Evolutionary conservation across 2,888 invertebrate species (phyloP).

Genomic region (Cheilosia impressa): DNA sequence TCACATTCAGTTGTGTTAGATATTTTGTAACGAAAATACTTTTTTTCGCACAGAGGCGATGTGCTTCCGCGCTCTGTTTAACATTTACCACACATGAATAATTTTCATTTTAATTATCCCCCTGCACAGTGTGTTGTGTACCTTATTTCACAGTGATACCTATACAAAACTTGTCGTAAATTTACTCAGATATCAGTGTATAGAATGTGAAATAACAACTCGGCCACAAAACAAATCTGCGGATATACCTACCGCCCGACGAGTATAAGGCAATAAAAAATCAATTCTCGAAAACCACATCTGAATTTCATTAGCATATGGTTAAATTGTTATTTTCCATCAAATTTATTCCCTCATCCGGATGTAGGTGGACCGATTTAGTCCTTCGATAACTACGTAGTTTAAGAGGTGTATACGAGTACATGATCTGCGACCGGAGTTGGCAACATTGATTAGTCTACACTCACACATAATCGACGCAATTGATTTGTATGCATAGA

Average conservation of each 20-base stretch:
- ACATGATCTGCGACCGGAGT: slow-evolving; percentile 2
- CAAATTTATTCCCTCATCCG: not conserved
- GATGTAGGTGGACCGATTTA: slow-evolving; percentile 3
- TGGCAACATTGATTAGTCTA: slow-evolving; percentile 55
- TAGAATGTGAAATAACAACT: slow-evolving; percentile 12
- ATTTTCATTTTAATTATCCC: slow-evolving; percentile 41
- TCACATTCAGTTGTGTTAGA: slow-evolving; percentile 64
- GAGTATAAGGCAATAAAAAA: slow-evolving; percentile 43
- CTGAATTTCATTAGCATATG: slow-evolving; percentile 64
- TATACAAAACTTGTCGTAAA: slow-evolving; percentile 6
- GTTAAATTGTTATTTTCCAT: slow-evolving; percentile 34
- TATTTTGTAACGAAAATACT: slow-evolving; percentile 62
- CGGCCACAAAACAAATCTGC: not conserved
- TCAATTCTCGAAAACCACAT: slow-evolving; percentile 69
- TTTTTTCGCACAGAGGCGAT: slow-evolving; percentile 14
- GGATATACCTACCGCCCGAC: not conserved
- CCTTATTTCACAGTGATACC: not conserved
- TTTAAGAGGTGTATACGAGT: slow-evolving; percentile 19
- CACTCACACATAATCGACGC: slow-evolving; percentile 26
- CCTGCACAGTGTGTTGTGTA: not conserved
- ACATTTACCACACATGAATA: slow-evolving; percentile 51
- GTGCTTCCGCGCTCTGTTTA: slow-evolving; percentile 44
- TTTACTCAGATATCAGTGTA: not conserved
- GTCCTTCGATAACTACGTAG: slow-evolving; percentile 20
- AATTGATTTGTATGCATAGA: slow-evolving; percentile 58